Percentiles rank a stretch among this genome's conserved stretches.
phyloP scores from a whole-genome alignment of 2,797 vertebrate species.

The Urocyon cinereoargenteus region DNA sequence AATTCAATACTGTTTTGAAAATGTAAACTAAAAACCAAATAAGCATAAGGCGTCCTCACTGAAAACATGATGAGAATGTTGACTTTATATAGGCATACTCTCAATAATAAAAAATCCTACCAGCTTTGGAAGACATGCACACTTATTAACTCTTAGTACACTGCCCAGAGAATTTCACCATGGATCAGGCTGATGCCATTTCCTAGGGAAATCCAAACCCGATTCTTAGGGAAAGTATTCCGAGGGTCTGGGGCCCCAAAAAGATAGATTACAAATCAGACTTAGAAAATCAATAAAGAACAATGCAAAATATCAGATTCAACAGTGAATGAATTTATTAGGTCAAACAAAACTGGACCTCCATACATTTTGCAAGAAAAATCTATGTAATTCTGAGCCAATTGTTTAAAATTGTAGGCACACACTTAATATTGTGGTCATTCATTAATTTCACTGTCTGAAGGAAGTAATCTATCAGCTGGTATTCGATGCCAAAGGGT shows the following conservation, averaged over 20 bases:
- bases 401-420: background rate
- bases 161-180: background rate
- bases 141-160: no score
- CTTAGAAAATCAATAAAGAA: background rate
- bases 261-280: background rate
- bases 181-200: rapidly evolving
- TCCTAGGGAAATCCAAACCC: background rate
- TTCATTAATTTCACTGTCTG: background rate
- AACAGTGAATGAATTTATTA: constrained; percentile 53
- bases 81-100: rapidly evolving
- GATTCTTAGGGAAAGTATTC: background rate
- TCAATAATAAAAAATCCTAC: background rate
- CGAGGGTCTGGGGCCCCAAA: background rate
- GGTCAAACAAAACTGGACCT: background rate
- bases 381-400: background rate
- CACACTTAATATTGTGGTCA: background rate
- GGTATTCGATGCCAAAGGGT: background rate
- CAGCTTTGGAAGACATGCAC: no score
- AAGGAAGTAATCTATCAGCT: background rate
- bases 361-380: background rate
- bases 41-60: background rate
- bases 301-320: background rate
- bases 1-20: background rate
- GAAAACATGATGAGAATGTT: background rate
- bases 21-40: background rate